Evolutionary conservation across 2,888 invertebrate genomes (phyloP).

Genomic region (Machimus rusticus): DNA sequence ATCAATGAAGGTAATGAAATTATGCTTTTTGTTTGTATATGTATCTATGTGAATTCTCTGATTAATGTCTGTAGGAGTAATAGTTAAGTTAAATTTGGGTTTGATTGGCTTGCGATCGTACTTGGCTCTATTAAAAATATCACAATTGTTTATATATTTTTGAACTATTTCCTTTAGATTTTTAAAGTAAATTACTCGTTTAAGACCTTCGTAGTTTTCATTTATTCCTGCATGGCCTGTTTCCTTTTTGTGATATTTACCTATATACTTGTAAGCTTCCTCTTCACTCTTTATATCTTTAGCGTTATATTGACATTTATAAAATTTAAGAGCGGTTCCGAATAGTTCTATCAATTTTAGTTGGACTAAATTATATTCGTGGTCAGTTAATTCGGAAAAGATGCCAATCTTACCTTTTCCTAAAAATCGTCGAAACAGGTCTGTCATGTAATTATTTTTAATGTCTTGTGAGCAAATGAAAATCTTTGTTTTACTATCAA

Average conservation of each 20-base stretch:
- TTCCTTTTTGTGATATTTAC: background rate
- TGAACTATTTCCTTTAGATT: constrained; percentile 8
- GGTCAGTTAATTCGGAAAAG: background rate
- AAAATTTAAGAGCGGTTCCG: background rate
- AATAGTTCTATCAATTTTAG: constrained; percentile 9
- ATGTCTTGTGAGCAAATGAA: background rate
- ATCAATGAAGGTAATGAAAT: constrained; percentile 32
- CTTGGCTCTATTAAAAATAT: constrained; percentile 19
- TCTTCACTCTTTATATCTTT: background rate
- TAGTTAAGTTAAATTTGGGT: constrained; percentile 2
- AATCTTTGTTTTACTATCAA: background rate
- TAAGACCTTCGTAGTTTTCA: constrained; percentile 25
- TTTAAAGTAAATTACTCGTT: background rate
- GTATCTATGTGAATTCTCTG: constrained; percentile 11
- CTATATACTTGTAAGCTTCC: background rate
- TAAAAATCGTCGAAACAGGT: background rate
- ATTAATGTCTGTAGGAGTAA: constrained; percentile 17
- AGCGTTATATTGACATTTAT: background rate
- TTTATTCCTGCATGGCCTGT: constrained; percentile 15
- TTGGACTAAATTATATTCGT: constrained; percentile 26
- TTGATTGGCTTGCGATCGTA: constrained; percentile 23
- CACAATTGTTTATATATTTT: constrained; percentile 20
- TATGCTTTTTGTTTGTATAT: constrained; percentile 30
- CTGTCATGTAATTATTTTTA: background rate
- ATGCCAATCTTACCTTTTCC: background rate